phyloP scores from a whole-genome alignment of 1,140 invertebrate species.

The Drosophila yakuba region DNA sequence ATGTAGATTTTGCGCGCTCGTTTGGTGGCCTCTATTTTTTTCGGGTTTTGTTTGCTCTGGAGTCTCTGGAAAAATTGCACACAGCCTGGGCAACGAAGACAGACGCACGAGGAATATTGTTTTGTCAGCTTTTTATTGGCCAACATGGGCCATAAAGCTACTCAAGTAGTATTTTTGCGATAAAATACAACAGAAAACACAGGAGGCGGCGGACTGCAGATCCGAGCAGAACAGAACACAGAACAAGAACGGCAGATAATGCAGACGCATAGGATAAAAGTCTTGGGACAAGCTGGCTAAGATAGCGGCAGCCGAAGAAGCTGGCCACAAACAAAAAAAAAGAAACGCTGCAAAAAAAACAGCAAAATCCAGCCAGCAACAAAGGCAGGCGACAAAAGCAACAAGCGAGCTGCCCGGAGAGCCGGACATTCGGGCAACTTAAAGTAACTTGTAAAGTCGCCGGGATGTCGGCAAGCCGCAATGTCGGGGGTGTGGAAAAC shows the following conservation, averaged over 20 bases:
- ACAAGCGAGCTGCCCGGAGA: slow-evolving; percentile 39
- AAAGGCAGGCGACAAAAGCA: slow-evolving; percentile 57
- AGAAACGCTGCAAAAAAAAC: not conserved
- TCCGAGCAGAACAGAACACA: slow-evolving; percentile 11
- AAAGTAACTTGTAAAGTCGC: slow-evolving; percentile 81
- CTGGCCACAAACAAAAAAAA: slow-evolving; percentile 4
- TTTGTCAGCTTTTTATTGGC: slow-evolving; percentile 83
- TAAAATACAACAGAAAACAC: slow-evolving; percentile 77
- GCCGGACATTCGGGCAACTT: slow-evolving; percentile 60
- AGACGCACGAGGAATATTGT: slow-evolving; percentile 62
- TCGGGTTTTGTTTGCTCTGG: not conserved
- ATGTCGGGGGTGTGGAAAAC: slow-evolving; percentile 58
- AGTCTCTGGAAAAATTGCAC: slow-evolving; percentile 34
- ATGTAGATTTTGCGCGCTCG: slow-evolving; percentile 50
- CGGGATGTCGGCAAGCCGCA: slow-evolving; percentile 43
- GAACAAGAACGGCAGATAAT: slow-evolving; percentile 45
- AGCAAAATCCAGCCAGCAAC: slow-evolving; percentile 9
- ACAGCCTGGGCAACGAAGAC: slow-evolving; percentile 4
- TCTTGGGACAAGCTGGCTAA: slow-evolving; percentile 71
- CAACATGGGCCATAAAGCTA: slow-evolving; percentile 81
- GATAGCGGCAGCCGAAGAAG: slow-evolving; percentile 44
- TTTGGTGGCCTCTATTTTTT: slow-evolving; percentile 40
- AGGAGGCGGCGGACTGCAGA: slow-evolving; percentile 19
- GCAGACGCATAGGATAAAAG: slow-evolving; percentile 76
- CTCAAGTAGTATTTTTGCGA: slow-evolving; percentile 83